phyloP scores from a whole-genome alignment of 2,888 invertebrate genomes.

The Synanthedon tipuliformis region DNA sequence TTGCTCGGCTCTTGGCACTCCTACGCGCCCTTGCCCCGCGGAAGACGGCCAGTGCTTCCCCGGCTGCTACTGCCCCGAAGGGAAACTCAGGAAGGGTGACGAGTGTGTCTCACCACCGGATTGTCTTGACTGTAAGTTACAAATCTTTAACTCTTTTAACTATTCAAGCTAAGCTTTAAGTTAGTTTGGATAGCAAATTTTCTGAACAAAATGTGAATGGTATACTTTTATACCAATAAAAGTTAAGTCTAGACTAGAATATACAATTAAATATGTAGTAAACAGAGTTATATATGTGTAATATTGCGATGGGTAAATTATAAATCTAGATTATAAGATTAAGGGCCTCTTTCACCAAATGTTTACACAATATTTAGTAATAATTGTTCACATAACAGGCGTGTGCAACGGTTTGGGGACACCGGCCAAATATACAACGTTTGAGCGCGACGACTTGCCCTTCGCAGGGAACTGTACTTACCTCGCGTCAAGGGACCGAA shows the following conservation, averaged over 20 bases:
- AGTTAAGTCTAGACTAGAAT: too few relatives aligned
- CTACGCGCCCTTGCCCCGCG: slow-evolving; percentile 64
- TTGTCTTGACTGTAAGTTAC: slow-evolving; percentile 79
- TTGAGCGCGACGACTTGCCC: slow-evolving; percentile 83
- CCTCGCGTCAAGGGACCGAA: slow-evolving; percentile 76
- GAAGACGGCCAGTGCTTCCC: slow-evolving; percentile 79
- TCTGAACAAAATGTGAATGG: too few relatives aligned
- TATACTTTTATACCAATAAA: too few relatives aligned
- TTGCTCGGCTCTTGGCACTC: slow-evolving; percentile 67
- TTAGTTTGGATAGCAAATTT: too few relatives aligned
- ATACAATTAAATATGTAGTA: too few relatives aligned
- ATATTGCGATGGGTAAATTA: too few relatives aligned
- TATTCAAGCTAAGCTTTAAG: too few relatives aligned
- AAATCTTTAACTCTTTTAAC: too few relatives aligned
- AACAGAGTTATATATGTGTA: too few relatives aligned
- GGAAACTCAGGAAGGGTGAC: slow-evolving; percentile 72
- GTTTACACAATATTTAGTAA: background rate
- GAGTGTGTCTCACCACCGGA: slow-evolving; percentile 77
- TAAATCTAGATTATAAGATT: too few relatives aligned
- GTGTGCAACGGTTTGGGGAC: slow-evolving; percentile 81
- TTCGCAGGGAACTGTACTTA: slow-evolving; percentile 89
- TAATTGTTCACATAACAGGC: slow-evolving; percentile 29
- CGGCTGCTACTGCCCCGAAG: slow-evolving; percentile 88
- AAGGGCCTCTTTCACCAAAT: too few relatives aligned
- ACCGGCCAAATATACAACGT: slow-evolving; percentile 82